A percentile compares a stretch with the other conserved stretches of the same genome.
Conservation (phyloP, 2,113 vertebrate species). For the Oreocharis arfaki region DNA sequence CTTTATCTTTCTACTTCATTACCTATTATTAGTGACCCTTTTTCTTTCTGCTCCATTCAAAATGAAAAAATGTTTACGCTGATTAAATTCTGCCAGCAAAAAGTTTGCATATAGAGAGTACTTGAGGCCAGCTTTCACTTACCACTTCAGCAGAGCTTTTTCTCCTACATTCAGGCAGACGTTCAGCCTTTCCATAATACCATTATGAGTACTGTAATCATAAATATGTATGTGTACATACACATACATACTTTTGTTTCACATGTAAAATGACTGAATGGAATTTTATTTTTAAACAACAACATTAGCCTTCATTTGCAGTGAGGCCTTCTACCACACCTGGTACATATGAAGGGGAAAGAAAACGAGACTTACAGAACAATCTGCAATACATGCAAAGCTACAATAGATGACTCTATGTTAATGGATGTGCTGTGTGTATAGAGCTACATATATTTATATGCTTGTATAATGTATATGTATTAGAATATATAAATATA, state of each 20-base stretch:
- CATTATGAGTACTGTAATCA: background rate
- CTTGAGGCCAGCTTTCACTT: background rate
- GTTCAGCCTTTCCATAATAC: background rate
- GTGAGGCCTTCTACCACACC: background rate
- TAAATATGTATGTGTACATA: background rate
- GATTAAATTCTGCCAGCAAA: slow-evolving; percentile 27
- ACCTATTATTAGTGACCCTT: slow-evolving; percentile 10
- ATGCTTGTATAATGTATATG: background rate
- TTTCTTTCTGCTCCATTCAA: slow-evolving; percentile 27
- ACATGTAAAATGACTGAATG: background rate
- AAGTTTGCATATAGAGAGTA: background rate
- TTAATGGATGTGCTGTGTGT: background rate
- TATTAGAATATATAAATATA: slow-evolving; percentile 3
- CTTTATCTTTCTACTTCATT: slow-evolving; percentile 1
- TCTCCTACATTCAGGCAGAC: background rate
- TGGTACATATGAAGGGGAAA: background rate
- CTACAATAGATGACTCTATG: background rate
- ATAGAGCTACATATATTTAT: background rate
- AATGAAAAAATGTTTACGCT: slow-evolving; percentile 40
- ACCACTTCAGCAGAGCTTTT: background rate
- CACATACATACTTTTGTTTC: background rate
- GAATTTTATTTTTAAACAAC: background rate
- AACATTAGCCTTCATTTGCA: background rate
- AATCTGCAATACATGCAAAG: background rate
- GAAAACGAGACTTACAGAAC: background rate